Evolutionary conservation across 2,113 vertebrate species (phyloP), one percentile per base, ranked within the genome.

Genomic region (Rhynchomys soricoides): DNA sequence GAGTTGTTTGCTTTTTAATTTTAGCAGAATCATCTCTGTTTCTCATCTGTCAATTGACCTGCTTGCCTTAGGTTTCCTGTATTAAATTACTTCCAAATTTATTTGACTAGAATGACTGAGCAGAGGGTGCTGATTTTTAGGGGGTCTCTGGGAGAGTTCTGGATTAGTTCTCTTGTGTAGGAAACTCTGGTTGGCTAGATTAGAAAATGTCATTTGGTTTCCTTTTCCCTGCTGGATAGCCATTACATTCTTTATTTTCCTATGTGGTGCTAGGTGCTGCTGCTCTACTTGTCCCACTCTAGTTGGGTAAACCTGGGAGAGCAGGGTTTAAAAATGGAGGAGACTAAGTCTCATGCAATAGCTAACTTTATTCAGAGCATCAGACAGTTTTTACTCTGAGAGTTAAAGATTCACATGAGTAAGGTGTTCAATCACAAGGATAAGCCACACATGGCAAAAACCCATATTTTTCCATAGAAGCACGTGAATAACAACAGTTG

Each of bases 161-260:
- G 12, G 16, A 21, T 78, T 88, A 75, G 40, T 66, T 96, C 86
- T 62, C 45, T 88, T 88, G 22, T 68, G 8, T 48, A 70, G 64
- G 62, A 75, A 94, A 86, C 34, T 93, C 48, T 1, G 89, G 57
- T 78, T 64, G 50, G 75, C 43, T 96, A 50, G n/a, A 37, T 77
- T 71, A 91, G 52, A 81, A 93, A 90, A 78, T 93, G 12, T 50
- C 26, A 86, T 95, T 95, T 95, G 52, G 22, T 93, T 95, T 50
- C 34, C 48, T 78, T 96, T 96, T 57, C 21, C 66, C 17, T 93
- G 40, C 37, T 75, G 59, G 43, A 21, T 66, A 91, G 82, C 88
- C 7, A 34, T 66, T 86, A 17, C 29, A 93, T 50, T 9, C 92
- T 79, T 91, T 5, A 15, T 19, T 50, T 59, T 57, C 48, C 45